phyloP scores from a whole-genome alignment of 2,113 vertebrate genomes.

The Cynoglossus semilaevis region DNA sequence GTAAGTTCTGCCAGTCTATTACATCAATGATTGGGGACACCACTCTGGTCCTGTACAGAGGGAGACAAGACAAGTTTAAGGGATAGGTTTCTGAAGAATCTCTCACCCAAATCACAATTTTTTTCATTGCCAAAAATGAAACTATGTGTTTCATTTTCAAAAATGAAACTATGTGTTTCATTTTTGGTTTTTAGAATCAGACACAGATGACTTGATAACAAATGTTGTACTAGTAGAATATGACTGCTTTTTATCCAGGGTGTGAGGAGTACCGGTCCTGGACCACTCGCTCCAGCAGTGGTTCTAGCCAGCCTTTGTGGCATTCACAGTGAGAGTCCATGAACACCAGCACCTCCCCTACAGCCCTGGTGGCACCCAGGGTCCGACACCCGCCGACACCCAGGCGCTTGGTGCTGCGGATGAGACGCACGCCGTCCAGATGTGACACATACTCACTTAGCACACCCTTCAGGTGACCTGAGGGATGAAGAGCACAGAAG shows the following conservation, averaged over 20 bases:
- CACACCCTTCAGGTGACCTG: constrained; percentile 82
- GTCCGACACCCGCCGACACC: constrained; percentile 79
- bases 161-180: background rate
- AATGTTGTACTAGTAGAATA: background rate
- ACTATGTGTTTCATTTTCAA: background rate
- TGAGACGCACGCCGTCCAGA: constrained; percentile 81
- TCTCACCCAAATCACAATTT: background rate
- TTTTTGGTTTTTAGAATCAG: too few relatives aligned
- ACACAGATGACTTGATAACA: too few relatives aligned
- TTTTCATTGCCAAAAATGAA: background rate
- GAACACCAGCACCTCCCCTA: constrained; percentile 84
- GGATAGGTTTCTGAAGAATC: background rate
- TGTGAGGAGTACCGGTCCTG: constrained; percentile 76
- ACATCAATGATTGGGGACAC: constrained; percentile 86
- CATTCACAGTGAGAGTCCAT: constrained; percentile 91
- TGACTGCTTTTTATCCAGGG: too few relatives aligned
- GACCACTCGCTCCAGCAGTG: constrained; percentile 84
- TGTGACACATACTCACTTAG: constrained; percentile 84
- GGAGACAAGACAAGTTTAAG: constrained; percentile 7
- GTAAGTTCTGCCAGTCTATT: constrained; percentile 85
- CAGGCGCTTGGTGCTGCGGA: constrained; percentile 83
- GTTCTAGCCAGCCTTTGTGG: constrained; percentile 86
- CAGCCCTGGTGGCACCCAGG: constrained; percentile 83
- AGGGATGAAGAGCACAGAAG: background rate
- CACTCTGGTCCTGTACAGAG: constrained; percentile 79